Evolutionary conservation across 2,797 vertebrate genomes (phyloP).

Genomic region (Anas flavirostris): DNA sequence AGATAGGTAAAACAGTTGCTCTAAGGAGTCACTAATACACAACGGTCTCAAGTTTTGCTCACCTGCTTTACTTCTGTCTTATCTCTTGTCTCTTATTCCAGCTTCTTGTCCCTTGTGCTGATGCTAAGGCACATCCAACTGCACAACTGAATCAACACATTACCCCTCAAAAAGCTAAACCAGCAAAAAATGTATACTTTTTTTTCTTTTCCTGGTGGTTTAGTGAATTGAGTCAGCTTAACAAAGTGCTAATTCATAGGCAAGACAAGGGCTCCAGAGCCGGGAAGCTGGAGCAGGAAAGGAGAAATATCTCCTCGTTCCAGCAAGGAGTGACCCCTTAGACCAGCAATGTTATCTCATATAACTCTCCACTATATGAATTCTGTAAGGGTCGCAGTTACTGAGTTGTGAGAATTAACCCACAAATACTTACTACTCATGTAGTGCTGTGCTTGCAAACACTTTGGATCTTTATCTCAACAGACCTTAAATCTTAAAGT

Average conservation of each 20-base stretch:
- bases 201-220: not conserved
- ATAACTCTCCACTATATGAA: not conserved
- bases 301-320: not conserved
- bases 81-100: not conserved
- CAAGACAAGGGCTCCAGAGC: not conserved
- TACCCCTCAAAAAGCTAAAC: not conserved
- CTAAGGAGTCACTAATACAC: not conserved
- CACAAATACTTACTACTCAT: not conserved
- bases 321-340: not conserved
- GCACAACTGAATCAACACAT: not conserved
- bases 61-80: not conserved
- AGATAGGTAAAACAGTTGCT: not conserved
- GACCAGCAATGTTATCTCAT: not conserved
- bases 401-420: not conserved
- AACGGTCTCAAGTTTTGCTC: not conserved
- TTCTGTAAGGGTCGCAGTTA: not conserved
- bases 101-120: not conserved
- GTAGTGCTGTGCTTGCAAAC: not conserved
- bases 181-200: not conserved
- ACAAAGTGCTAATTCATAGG: not conserved
- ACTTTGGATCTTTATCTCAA: not conserved
- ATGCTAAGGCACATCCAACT: not conserved
- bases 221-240: not conserved
- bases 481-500: not conserved
- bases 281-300: not conserved